phyloP scores from a whole-genome alignment of 37 sponge, comb jelly and placozoan species.

The Geodia barretti region DNA sequence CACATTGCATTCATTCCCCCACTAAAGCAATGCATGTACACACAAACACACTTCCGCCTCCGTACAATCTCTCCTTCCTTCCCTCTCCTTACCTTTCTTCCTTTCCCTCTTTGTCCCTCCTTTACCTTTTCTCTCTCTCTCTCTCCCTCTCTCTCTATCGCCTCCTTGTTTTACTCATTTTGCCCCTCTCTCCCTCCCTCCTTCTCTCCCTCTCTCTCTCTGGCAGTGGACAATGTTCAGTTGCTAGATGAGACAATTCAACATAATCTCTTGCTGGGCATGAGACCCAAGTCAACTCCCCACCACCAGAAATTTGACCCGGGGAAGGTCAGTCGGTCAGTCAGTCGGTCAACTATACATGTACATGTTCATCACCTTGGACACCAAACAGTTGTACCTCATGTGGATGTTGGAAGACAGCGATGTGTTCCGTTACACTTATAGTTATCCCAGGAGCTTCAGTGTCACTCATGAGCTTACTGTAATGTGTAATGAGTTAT shows the following conservation, averaged over 20 bases:
- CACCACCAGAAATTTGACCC: conserved; percentile 12
- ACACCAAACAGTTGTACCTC: no score
- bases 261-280: conserved; percentile 49
- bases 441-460: no score
- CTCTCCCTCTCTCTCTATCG: not conserved
- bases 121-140: not conserved
- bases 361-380: no score
- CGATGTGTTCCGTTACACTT: no score
- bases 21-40: not conserved
- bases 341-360: no score
- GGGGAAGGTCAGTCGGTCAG: no score
- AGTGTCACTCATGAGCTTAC: no score
- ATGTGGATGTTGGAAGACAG: no score
- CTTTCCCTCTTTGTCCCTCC: not conserved
- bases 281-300: conserved; percentile 9
- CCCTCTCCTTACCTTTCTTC: not conserved
- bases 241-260: conserved; percentile 41
- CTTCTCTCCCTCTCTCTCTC: not conserved
- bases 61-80: not conserved
- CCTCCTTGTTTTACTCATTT: not conserved
- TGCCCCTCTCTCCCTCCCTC: not conserved
- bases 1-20: not conserved
- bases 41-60: no score
- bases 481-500: no score
- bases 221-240: conserved; percentile 12